Base-by-base conservation (phyloP, 2,888 invertebrate genomes). In the Drosophila putrida region DNA sequence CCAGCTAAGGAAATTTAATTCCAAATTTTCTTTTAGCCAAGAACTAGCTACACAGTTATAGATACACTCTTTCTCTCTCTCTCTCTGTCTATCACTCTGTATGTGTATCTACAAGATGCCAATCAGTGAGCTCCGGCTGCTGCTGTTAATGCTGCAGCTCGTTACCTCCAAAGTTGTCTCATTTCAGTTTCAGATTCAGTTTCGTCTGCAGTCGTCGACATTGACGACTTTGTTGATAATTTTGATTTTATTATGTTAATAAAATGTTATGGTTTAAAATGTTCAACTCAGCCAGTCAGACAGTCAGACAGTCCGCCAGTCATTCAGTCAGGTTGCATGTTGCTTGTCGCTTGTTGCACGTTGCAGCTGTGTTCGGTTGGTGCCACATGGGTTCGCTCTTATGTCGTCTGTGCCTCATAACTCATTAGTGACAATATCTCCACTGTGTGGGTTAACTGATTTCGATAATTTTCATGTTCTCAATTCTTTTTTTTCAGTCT, bases 171-270 rank as follows among this genome's bases (percentile, higher is more conserved):
- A 82, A 88, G 86, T 73, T 73, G 83, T 73, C 83, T 82, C 88
- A 73, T 82, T 88, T 82, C 88, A 73, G 80, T 88, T 82, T 80
- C 68, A 69, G 75, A 71, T 72, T 77, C 77, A 57, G 71, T 75
- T 71, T 73, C 78, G 47, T 75, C 66, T 67, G 41, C 50, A 31
- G 35, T 60, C 70, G 71, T 57, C 61, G 89, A 87, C 89, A 89
- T 87, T 87, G 86, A 87, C 86, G 86, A 87, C 86, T 89, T 87
- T 87, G 89, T 90, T 87, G 88, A 90, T 90, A 86, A 88, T 91
- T 87, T 90, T 90, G 91, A 91, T 90, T 91, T 91, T 91, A 91
- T 91, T 91, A 90, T 82, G 81, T 86, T 86, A 90, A 91, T 91
- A 90, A 91, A 91, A 91, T 91, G 90, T 91, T 91, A 91, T 91